phyloP scores from a whole-genome alignment of 2,888 invertebrate species.

The Sesamia inferens region DNA sequence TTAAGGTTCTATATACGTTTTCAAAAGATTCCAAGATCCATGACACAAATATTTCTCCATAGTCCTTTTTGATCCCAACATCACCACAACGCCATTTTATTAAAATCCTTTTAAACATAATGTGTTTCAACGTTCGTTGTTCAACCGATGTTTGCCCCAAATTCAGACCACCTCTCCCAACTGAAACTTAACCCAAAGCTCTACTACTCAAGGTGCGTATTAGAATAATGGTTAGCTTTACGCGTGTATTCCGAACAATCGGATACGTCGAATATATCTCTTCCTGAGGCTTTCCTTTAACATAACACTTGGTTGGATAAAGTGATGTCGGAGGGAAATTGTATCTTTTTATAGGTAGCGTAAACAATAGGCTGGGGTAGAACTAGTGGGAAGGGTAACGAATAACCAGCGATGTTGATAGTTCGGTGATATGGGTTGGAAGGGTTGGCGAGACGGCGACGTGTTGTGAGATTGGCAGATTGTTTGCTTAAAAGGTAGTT shows the following conservation, averaged over 20 bases:
- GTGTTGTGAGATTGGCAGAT: slow-evolving; percentile 8
- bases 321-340: slow-evolving; percentile 55
- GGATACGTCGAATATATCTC: slow-evolving; percentile 37
- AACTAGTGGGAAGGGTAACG: slow-evolving; percentile 25
- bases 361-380: slow-evolving; percentile 52
- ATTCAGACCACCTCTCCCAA: background rate
- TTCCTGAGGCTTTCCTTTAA: slow-evolving; percentile 40
- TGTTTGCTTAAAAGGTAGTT: slow-evolving; percentile 7
- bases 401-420: slow-evolving; percentile 28
- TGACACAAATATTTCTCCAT: slow-evolving; percentile 20
- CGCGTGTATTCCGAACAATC: slow-evolving; percentile 32
- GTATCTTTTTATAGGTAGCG: slow-evolving; percentile 54
- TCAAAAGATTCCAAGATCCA: slow-evolving; percentile 11
- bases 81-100: slow-evolving; percentile 35
- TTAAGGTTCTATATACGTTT: background rate
- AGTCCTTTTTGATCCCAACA: slow-evolving; percentile 32
- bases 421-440: slow-evolving; percentile 33
- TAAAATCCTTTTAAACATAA: slow-evolving; percentile 42
- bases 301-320: slow-evolving; percentile 59
- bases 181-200: slow-evolving; percentile 18
- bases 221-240: background rate
- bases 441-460: slow-evolving; percentile 4
- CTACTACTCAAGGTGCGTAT: background rate
- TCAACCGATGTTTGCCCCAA: slow-evolving; percentile 23
- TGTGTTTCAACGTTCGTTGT: slow-evolving; percentile 5